These are phyloP conservation scores for Agrotis segetum DNA, from an alignment of 2,888 invertebrate species.

Conservation along the genomic window DNA sequence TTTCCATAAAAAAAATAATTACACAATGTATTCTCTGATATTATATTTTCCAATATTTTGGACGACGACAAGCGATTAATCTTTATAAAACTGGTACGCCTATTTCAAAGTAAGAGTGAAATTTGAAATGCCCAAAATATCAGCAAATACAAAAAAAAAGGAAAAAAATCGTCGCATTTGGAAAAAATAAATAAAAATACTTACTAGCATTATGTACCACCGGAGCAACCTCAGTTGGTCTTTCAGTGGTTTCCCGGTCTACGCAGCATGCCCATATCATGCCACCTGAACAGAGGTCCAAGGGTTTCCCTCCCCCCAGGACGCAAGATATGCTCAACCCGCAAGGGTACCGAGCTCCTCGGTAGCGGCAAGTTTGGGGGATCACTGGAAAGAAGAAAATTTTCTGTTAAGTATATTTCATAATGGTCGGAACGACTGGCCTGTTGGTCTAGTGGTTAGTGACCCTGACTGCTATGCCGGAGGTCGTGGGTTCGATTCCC, in stretches of 20 bases:
- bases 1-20: slow-evolving; percentile 3
- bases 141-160: slow-evolving; percentile 6
- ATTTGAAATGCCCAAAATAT: not conserved
- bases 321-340: slow-evolving; percentile 98
- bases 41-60: not conserved
- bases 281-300: slow-evolving; percentile 98
- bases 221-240: slow-evolving; percentile 91
- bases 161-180: not conserved
- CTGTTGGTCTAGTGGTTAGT: too few species aligned
- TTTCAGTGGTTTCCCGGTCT: slow-evolving; percentile 92
- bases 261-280: slow-evolving; percentile 99
- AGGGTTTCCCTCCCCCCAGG: slow-evolving; percentile 95
- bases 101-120: too few species aligned
- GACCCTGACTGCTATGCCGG: too few species aligned
- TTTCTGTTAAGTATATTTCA: not conserved
- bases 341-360: slow-evolving; percentile 96
- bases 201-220: slow-evolving; percentile 97
- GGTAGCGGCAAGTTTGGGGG: slow-evolving; percentile 96
- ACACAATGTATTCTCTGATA: slow-evolving; percentile 3
- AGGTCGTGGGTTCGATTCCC: too few species aligned
- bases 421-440: too few species aligned
- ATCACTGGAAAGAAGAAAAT: slow-evolving; percentile 93
- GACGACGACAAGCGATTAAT: not conserved
- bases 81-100: too few species aligned
- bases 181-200: slow-evolving; percentile 81